Base-by-base conservation (phyloP, 2,797 vertebrate genomes). In the Nannoperca obscura region DNA sequence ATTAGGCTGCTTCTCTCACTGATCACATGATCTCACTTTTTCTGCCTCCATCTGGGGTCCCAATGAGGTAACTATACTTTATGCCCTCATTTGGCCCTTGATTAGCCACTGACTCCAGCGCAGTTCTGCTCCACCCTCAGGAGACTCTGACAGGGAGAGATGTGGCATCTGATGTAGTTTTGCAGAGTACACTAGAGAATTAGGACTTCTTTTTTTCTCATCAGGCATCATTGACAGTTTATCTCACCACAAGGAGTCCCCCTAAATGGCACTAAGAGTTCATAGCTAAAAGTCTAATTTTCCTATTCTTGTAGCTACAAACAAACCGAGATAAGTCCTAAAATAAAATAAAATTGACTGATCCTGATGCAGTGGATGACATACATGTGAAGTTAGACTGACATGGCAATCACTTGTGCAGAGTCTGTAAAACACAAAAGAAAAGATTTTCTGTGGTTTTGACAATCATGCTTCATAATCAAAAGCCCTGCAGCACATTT, bases 401-500 rank as follows among this genome's bases (percentile, higher is more conserved):
- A 60, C 57, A 52, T 36, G 8, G 2, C 40, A 42, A 22, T 34
- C 24, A 67, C 22, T 55, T 54, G 9, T 63, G 34, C 77, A 61
- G 32, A 46, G 34, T 55, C 0, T 67, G 50, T 60, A 46, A 50
- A 54, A 47, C 63, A 53, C 19, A 17, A 62, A 66, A 64, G 80
- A 54, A 2, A 62, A 34, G 59, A 44, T 53, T 57, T 55, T 52
- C 32, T 67, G 59, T 62, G 20, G 71, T 76, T 30, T 27, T 36
- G 27, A 63, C 67, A 66, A 24, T 50, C 38, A 11, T 63, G 53
- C n/a, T 52, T 68, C 32, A 55, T 77, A 60, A 62, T 74, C 36
- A 44, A 67, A 74, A 81, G 24, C 27, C 42, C 50, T 55, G 32
- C 49, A 36, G 54, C 32, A 9, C 68, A 63, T 66, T 71, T 61